Evolutionary conservation across 2,888 invertebrate species (phyloP), one percentile per base, ranked within the genome.

Genomic region (Tachina grossa): DNA sequence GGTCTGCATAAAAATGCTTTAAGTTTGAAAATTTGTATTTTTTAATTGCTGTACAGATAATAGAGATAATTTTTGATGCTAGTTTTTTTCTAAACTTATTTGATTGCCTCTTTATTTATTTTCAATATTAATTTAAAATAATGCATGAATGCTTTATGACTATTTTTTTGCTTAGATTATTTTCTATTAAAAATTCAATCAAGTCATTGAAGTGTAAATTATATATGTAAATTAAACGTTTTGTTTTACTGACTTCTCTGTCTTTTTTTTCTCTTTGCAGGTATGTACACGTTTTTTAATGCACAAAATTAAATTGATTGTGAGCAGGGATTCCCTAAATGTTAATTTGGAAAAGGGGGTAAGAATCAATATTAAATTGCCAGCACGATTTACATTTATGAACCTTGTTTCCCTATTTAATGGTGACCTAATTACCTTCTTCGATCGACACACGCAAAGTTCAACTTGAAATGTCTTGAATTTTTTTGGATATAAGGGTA

Each of bases 261-360:
- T 47, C 14, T 49, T 63, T n/a, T 71, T 59, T 65, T 31, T 57
- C 9, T 82, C 53, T 65, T 82, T 82, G 6, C 82, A 76, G 82
- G 76, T 82, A 75, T 59, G 53, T 76, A 76, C 39, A 11, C 10
- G 39, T 53, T 41, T 51, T 8, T 14, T 2, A 51, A 65, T 63
- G 10, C 13, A 43, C 11, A 13, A 63, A 39, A 19, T 51, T 53
- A 31, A 59, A 41, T 49, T 47, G 9, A 9, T 65, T 49, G 14
- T 22, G 31, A 55, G 22, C 3, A 55, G 39, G 2, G 59, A n/a
- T 43, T 41, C 16, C 14, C 13, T 65, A 69, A 19, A 47, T 9
- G 22, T 63, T 43, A 6, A 10, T 43, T 14, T n/a, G 5, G n/a
- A n/a, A 39, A 41, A 2, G n/a, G n/a, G n/a, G 31, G 41, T 59